Evolutionary conservation across 2,113 vertebrate species (phyloP), one percentile per base, ranked within the genome.

Genomic region (Cebidichthys violaceus): DNA sequence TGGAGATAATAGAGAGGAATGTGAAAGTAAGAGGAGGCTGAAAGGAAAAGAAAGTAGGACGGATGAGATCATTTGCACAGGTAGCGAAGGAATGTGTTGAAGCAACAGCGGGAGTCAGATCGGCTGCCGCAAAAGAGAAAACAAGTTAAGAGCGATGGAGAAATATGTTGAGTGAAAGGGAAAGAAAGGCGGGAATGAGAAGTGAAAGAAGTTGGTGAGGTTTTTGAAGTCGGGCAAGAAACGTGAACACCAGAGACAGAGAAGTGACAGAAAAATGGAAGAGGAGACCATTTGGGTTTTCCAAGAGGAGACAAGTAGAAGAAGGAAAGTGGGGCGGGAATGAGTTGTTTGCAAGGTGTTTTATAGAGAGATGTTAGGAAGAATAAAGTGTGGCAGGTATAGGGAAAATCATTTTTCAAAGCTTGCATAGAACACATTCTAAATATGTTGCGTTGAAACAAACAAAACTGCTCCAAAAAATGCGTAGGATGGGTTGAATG

Each of bases 31-130:
- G 45, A 27, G 50, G 74, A 72, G 65, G 20, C 52, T 75, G 61
- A 70, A 15, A 6, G 59, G 55, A 52, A 60, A 39, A 39, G 52
- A 87, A 87, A 88, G 74, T 86, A 55, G 86, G 83, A 62, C 85
- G 84, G 69, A 89, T 88, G 78, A 83, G 78, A 85, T 85, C 70
- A 80, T 65, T 65, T 37, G 69, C 1, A 47, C 66, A 89, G 79
- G 72, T 85, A 75, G 52, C 4, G 2, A 31, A 73, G 69, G 68
- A 81, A 45, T 83, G 75, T 75, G 79, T 54, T 3, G 70, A 67
- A 75, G 68, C n/a, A 24, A 45, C 18, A 24, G 43, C 31, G 43
- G 11, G 59, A 64, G 24, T 65, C 72, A 39, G 61, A 55, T 66
- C 33, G 68, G 52, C 31, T 11, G 29, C 52, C 60, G 61, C 13